These are phyloP conservation scores for Ceyx cyanopectus DNA, from an alignment of 2,113 vertebrate species.

Conservation along the genomic window DNA sequence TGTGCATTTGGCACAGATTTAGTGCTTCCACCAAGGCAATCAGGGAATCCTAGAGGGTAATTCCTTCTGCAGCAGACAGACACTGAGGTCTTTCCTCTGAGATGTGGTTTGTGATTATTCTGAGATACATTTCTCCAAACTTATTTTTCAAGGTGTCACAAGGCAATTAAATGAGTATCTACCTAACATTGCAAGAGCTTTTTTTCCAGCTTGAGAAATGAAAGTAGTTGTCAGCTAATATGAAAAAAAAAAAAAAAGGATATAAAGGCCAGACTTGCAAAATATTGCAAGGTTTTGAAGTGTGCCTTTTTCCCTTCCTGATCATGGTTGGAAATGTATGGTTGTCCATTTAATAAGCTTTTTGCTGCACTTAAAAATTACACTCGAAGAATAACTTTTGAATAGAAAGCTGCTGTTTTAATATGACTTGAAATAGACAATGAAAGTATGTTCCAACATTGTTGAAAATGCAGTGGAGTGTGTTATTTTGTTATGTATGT, in stretches of 20 bases:
- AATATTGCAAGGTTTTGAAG: background rate
- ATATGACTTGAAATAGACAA: background rate
- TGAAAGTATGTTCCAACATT: background rate
- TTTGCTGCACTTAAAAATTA: background rate
- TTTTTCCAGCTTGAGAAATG: background rate
- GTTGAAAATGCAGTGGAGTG: background rate
- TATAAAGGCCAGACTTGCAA: background rate
- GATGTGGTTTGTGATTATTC: background rate
- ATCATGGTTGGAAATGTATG: background rate
- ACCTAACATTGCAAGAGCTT: background rate
- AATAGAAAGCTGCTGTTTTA: background rate
- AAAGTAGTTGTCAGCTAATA: background rate
- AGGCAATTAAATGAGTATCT: background rate
- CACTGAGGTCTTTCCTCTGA: background rate
- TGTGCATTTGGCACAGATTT: accelerated
- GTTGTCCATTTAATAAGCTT: background rate
- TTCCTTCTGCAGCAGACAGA: background rate
- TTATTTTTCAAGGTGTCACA: background rate
- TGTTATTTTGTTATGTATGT: background rate
- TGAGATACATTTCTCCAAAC: background rate
- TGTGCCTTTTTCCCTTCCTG: background rate
- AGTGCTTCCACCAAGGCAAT: background rate
- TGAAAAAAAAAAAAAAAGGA: background rate
- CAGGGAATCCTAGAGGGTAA: background rate
- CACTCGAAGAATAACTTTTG: background rate